Evolutionary conservation across 1,140 invertebrate genomes (phyloP).

Genomic region (Pteromalus puparum): DNA sequence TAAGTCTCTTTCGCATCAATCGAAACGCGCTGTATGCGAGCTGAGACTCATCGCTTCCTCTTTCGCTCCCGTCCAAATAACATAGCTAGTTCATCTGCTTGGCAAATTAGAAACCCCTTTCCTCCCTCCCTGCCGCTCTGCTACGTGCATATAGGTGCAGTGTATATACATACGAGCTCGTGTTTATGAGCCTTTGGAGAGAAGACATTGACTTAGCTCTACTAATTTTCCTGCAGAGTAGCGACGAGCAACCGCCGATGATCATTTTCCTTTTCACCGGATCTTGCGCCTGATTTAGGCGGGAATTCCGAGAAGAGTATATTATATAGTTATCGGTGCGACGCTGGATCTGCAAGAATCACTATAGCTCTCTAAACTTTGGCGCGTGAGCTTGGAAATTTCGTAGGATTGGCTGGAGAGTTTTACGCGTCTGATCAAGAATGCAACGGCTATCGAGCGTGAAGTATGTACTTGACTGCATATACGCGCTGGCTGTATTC

Average conservation of each 20-base stretch:
- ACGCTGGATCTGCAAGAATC: not conserved
- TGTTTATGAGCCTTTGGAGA: not conserved
- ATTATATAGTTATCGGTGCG: not conserved
- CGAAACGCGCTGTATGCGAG: not conserved
- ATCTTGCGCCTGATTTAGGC: not conserved
- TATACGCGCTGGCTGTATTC: not conserved
- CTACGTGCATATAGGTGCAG: not conserved
- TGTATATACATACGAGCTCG: not conserved
- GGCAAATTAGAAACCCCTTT: conserved; percentile 3
- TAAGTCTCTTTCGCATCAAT: not conserved
- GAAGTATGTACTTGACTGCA: not conserved
- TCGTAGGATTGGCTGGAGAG: not conserved
- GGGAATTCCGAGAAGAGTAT: not conserved
- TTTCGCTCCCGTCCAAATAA: not conserved
- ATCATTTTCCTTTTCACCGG: not conserved
- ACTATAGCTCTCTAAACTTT: not conserved
- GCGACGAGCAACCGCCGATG: not conserved
- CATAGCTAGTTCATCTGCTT: not conserved
- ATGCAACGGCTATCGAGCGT: not conserved
- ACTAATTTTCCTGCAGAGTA: conserved; percentile 14
- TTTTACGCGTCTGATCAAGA: not conserved
- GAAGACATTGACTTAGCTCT: not conserved
- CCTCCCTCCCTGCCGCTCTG: not conserved
- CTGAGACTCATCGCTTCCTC: not conserved
- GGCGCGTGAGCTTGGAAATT: not conserved